Percentiles rank a stretch among this genome's conserved stretches.
Conservation (phyloP, 2,113 vertebrate species). For the Halichoerus grypus region DNA sequence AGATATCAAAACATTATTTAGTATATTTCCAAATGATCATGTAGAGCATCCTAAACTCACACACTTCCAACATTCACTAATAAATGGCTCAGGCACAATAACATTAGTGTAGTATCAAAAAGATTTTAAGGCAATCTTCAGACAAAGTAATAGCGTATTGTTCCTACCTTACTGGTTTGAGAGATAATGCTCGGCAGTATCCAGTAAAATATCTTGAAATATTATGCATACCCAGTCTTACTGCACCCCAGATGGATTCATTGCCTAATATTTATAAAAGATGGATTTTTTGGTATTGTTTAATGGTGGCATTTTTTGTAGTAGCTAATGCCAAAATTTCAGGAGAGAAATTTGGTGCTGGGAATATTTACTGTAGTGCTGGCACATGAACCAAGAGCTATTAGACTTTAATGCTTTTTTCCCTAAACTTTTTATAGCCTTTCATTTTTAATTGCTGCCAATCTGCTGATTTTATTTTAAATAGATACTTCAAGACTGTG, state of each 20-base stretch:
- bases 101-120: constrained; percentile 43
- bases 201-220: constrained; percentile 57
- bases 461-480: constrained; percentile 84
- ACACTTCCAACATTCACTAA: constrained; percentile 46
- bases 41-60: background rate
- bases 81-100: constrained; percentile 42
- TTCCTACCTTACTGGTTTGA: constrained; percentile 13
- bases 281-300: background rate
- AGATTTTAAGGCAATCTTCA: constrained; percentile 33
- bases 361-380: constrained; percentile 78
- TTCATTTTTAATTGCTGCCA: constrained; percentile 82
- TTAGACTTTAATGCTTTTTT: constrained; percentile 71
- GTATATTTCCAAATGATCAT: constrained; percentile 30
- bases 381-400: constrained; percentile 74
- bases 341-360: constrained; percentile 65
- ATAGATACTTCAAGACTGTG: constrained; percentile 77
- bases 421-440: constrained; percentile 82
- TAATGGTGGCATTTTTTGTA: constrained; percentile 25
- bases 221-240: constrained; percentile 6
- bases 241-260: constrained; percentile 26
- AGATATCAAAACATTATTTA: background rate
- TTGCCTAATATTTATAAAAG: constrained; percentile 58
- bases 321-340: constrained; percentile 52
- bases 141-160: constrained; percentile 12
- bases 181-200: constrained; percentile 14